Evolutionary conservation across 2,797 vertebrate species (phyloP).

Genomic region (Rousettus madagascariensis): DNA sequence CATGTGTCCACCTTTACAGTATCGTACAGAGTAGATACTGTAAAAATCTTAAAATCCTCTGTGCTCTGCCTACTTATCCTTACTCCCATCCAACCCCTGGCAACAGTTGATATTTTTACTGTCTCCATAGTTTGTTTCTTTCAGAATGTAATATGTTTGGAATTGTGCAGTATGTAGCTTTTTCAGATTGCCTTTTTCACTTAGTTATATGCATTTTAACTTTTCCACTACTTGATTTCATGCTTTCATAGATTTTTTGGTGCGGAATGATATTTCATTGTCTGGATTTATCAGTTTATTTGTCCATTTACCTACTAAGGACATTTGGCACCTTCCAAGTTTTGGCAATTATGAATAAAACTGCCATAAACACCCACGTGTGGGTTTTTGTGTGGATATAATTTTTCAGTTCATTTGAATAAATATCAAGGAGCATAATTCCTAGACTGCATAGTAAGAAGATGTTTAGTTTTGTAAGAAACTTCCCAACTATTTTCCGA

Average conservation of each 20-base stretch:
- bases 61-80: neutral
- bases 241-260: neutral
- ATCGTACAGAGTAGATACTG: neutral
- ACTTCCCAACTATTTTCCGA: neutral
- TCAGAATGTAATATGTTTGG: neutral
- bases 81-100: neutral
- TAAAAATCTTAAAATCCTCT: neutral
- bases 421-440: neutral
- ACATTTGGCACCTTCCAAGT: neutral
- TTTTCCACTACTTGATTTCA: neutral
- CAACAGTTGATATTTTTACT: neutral
- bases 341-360: neutral
- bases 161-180: neutral
- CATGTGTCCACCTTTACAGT: neutral
- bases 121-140: neutral
- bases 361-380: neutral
- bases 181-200: neutral
- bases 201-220: neutral
- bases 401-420: neutral
- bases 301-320: neutral
- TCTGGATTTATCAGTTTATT: neutral
- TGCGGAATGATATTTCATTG: neutral
- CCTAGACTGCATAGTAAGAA: neutral
- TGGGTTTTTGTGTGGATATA: neutral
- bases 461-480: neutral